Base-by-base conservation (phyloP, 2,888 invertebrate species). In the Amorpha juglandis region DNA sequence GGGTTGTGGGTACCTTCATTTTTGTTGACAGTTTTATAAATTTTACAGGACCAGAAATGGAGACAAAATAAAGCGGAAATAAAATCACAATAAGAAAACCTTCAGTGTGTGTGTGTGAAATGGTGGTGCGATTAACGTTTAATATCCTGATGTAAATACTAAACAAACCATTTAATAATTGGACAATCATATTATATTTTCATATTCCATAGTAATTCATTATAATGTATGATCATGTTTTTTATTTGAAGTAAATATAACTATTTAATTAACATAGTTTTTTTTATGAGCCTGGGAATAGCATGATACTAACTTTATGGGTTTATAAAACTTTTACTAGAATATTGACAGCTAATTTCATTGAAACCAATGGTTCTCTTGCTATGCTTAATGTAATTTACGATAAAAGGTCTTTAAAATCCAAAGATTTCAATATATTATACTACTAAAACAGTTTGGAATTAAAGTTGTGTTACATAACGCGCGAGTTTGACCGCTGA, bases 21-120 rank as follows among this genome's bases (percentile, higher is more conserved):
- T 45, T 64, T 64, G 42, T 55, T 16, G 27, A 47, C n/a, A 14
- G 33, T 64, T 64, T 78, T 77, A 74, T 70, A 76, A 76, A 83
- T 45, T 51, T 92, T 92, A 75, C 92, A 92, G 92, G 92, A 92
- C 75, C 92, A 91, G 82, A 92, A 92, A 80, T 92, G 92, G 92
- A 83, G 92, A 80, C 91, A 90, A 79, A 91, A 88, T 83, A 92
- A 91, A 86, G 78, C 82, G 78, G 92, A 92, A 80, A 77, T 82
- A 70, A 91, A 91, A 84, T 79, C 84, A 68, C 89, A 90, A 67
- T 89, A 84, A 83, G 69, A 72, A 74, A 19, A 62, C 38, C 21
- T n/a, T 16, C 9, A 45, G 48, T 42, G 35, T 52, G 14, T 47
- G 38, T 66, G 63, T 66, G 66, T 62, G 45, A 62, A 51, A 38